Base-by-base conservation (phyloP, 2,888 invertebrate species). In the Eledone cirrhosa region DNA sequence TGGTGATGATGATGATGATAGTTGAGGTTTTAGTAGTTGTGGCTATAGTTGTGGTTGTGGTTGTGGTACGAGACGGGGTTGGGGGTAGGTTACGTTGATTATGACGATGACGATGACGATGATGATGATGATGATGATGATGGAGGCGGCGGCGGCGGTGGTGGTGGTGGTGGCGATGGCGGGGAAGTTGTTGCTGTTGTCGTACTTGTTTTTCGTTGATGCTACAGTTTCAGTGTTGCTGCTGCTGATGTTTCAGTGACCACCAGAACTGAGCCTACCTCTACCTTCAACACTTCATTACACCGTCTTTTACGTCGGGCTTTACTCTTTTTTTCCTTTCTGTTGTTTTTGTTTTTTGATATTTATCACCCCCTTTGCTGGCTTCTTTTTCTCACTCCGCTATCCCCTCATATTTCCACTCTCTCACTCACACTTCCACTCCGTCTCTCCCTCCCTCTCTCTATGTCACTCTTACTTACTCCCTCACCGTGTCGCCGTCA, bases 41-140 rank as follows among this genome's bases (percentile, higher is more conserved):
- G n/a, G n/a, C n/a, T n/a, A 2, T 19, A 1, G 14, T 63, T 27
- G 67, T 67, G 24, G 16, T 67, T 19, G 33, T 29, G 22, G 33
- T 16, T 22, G 72, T 19, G 29, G 16, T 72, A 29, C 27, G 72
- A 16, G 41, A 16, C 7, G 16, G 24, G 7, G 59, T 5, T 59
- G 59, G n/a, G 8, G 59, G n/a, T 59, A 31, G 59, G 16, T 14
- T 1, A 59, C 24, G 59, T 7, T 14, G 59, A 22, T 59, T 8
- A 22, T 14, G 59, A 59, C 16, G 59, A 59, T 4, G 59, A 72
- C 1, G 72, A 72, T 72, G 41, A 72, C 0, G 7, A 78, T 76
- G 78, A 78, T 78, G 76, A 77, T 77, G 78, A 77, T 78, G 47
- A 78, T 78, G 78, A 78, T 5, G 77, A 78, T 78, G 78, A 78